phyloP scores from a whole-genome alignment of 2,113 vertebrate genomes.

The Eublepharis macularius region DNA sequence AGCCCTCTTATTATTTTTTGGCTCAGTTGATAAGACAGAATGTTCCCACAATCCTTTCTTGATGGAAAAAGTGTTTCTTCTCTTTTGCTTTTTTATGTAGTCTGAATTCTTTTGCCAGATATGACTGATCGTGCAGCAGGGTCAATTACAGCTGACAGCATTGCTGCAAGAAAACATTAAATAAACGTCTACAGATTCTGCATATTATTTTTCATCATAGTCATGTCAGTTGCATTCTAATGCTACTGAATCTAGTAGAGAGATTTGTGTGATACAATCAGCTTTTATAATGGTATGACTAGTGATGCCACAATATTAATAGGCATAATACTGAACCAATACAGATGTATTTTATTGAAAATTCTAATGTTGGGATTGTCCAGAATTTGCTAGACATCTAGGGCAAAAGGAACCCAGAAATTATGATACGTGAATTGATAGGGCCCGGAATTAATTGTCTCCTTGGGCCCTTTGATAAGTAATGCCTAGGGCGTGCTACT shows the following conservation, averaged over 20 bases:
- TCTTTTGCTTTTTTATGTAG: slow-evolving; percentile 21
- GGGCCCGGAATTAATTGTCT: not conserved
- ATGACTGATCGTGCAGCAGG: slow-evolving; percentile 57
- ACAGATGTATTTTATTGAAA: not conserved
- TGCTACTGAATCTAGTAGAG: slow-evolving; percentile 35
- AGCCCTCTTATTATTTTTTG: slow-evolving; percentile 43
- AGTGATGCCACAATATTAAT: not conserved
- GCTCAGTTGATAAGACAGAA: slow-evolving; percentile 55
- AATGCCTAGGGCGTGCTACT: not conserved
- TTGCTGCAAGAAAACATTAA: slow-evolving; percentile 48
- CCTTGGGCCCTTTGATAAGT: not conserved
- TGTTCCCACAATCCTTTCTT: slow-evolving; percentile 43
- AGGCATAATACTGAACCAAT: not conserved
- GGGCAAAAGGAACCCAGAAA: not conserved
- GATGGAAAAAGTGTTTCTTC: slow-evolving; percentile 34
- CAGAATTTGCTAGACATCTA: not conserved
- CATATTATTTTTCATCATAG: not conserved
- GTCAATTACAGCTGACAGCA: slow-evolving; percentile 50
- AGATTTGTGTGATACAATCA: slow-evolving; percentile 28
- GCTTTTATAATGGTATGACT: not conserved
- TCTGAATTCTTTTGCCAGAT: slow-evolving; percentile 27
- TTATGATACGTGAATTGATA: not conserved
- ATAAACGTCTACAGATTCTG: slow-evolving; percentile 38
- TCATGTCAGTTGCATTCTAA: slow-evolving; percentile 42
- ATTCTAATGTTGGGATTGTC: not conserved